phyloP scores from a whole-genome alignment of 2,113 vertebrate genomes.

The Glaucidium brasilianum region DNA sequence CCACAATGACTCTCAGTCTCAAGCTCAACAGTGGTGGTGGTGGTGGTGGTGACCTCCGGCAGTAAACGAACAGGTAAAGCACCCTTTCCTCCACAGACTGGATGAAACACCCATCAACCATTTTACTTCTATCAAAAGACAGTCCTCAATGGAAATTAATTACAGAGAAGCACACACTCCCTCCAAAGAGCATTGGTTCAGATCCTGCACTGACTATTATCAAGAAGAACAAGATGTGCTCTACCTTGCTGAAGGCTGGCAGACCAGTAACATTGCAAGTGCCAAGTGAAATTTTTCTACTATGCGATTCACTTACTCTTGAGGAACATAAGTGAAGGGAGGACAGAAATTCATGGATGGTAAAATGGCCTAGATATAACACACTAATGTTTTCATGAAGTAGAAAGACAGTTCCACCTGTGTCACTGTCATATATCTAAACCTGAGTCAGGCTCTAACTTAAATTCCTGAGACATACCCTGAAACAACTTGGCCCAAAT shows the following conservation, averaged over 20 bases:
- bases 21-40: not conserved
- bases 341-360: not conserved
- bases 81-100: not conserved
- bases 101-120: not conserved
- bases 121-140: not conserved
- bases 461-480: not conserved
- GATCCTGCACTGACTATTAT: not conserved
- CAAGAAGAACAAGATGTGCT: not conserved
- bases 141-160: not conserved
- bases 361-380: not conserved
- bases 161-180: not conserved
- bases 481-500: not conserved
- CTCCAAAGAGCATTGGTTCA: not conserved
- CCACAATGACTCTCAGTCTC: not conserved
- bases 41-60: not conserved
- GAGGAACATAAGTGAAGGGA: not conserved
- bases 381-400: not conserved
- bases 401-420: not conserved
- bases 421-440: rapidly evolving
- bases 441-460: not conserved
- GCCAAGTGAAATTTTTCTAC: not conserved
- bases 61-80: not conserved
- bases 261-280: not conserved
- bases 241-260: not conserved
- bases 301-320: rapidly evolving